Conservation (phyloP, 2,888 invertebrate species). For the Megastigmus dorsalis region DNA sequence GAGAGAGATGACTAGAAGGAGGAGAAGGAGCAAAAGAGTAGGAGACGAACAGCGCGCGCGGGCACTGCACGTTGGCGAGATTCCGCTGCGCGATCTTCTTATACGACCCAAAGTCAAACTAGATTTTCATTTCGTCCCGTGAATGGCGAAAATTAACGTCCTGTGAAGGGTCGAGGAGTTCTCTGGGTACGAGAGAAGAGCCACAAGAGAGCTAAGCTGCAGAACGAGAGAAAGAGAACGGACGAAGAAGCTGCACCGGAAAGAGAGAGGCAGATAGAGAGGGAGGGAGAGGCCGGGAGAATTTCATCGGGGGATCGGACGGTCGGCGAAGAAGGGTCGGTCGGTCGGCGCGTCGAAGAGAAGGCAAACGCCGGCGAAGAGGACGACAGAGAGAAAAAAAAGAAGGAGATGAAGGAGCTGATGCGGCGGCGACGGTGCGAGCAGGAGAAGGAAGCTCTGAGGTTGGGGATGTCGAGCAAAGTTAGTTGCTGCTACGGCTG, state of each 20-base stretch:
- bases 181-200: conserved; percentile 7
- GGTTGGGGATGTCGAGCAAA: conserved; percentile 35
- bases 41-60: not conserved
- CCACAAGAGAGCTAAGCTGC: not conserved
- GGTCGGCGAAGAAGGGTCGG: not conserved
- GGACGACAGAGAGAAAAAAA: conserved; percentile 1
- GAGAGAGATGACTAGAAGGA: too few species aligned
- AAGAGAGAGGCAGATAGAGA: not conserved
- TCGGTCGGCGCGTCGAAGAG: not conserved
- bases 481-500: not conserved
- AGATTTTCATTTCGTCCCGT: conserved; percentile 38
- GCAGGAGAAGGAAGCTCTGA: not conserved
- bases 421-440: too few species aligned
- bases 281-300: not conserved
- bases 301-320: too few species aligned
- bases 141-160: conserved; percentile 44
- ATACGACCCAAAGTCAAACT: conserved; percentile 30
- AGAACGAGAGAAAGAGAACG: conserved; percentile 8
- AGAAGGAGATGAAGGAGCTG: conserved; percentile 24
- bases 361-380: not conserved
- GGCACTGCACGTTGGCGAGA: not conserved
- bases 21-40: too few species aligned
- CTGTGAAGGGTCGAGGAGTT: conserved; percentile 10
- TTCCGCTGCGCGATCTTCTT: conserved; percentile 19
- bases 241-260: not conserved